Evolutionary conservation across 1,140 invertebrate genomes (phyloP).

Genomic region (Drosophila pallidifrons): DNA sequence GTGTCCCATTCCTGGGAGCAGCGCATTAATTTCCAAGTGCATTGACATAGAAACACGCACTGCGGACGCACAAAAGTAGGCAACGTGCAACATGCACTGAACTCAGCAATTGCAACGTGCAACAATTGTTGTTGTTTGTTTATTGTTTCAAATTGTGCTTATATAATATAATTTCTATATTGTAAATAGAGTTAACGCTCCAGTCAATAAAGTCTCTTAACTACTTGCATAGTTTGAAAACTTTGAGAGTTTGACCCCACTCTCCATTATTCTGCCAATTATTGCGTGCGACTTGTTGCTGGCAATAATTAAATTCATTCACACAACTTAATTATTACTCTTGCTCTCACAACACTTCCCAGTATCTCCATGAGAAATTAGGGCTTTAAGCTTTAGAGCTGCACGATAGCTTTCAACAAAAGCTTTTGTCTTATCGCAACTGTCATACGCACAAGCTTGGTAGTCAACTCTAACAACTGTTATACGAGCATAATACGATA

Average conservation of each 20-base stretch:
- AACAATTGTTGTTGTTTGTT: constrained; percentile 17
- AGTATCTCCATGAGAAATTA: background rate
- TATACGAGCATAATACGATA: background rate
- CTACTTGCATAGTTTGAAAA: background rate
- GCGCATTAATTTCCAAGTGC: constrained; percentile 70
- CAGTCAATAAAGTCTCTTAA: background rate
- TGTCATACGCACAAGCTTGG: constrained; percentile 31
- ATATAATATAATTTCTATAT: background rate
- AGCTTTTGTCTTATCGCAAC: constrained; percentile 5
- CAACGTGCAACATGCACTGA: constrained; percentile 45
- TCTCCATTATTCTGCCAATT: background rate
- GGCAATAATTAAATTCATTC: background rate
- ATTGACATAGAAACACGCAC: constrained; percentile 77
- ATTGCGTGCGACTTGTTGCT: constrained; percentile 27
- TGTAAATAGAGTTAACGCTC: background rate
- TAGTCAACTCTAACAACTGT: background rate
- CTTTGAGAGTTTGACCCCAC: no score
- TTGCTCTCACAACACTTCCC: background rate
- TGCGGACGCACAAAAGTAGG: constrained; percentile 60
- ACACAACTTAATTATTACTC: background rate
- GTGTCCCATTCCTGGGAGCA: constrained; percentile 19
- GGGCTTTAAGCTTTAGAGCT: constrained; percentile 14
- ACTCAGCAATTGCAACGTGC: constrained; percentile 40
- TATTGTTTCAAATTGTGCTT: background rate
- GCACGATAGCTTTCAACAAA: background rate